Evolutionary conservation across 2,888 invertebrate species (phyloP).

Genomic region (Eustalomyia histrio): DNA sequence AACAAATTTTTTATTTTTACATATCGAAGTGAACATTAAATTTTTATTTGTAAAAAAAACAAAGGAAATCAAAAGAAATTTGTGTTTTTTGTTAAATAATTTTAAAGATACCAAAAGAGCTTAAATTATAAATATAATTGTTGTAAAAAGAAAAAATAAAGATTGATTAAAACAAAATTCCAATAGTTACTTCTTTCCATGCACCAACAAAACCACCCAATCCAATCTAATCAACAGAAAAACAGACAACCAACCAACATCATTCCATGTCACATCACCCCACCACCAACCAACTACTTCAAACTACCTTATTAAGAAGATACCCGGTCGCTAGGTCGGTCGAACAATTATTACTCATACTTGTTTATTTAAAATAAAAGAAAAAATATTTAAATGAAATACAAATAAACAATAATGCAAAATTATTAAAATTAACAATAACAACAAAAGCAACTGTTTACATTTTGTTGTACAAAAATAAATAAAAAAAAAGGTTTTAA

Average conservation of each 20-base stretch:
- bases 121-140: background rate
- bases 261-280: conserved; percentile 7
- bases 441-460: background rate
- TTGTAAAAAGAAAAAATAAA: background rate
- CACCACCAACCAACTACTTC: conserved; percentile 8
- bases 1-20: conserved; percentile 28
- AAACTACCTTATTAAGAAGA: conserved; percentile 21
- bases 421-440: background rate
- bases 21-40: background rate
- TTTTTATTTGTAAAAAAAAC: background rate
- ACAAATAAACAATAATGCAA: background rate
- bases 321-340: conserved; percentile 6
- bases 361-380: conserved; percentile 30
- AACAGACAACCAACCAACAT: conserved; percentile 6
- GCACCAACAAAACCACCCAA: conserved; percentile 16
- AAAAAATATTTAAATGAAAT: background rate
- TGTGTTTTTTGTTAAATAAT: background rate
- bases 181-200: background rate
- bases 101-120: conserved; percentile 9
- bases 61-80: background rate
- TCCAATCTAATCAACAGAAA: conserved; percentile 16
- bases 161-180: conserved; percentile 8
- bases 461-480: background rate
- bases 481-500: conserved; percentile 2
- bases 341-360: conserved; percentile 41